Base-by-base conservation (phyloP, 1,140 invertebrate genomes). In the Archivesica marissinica region DNA sequence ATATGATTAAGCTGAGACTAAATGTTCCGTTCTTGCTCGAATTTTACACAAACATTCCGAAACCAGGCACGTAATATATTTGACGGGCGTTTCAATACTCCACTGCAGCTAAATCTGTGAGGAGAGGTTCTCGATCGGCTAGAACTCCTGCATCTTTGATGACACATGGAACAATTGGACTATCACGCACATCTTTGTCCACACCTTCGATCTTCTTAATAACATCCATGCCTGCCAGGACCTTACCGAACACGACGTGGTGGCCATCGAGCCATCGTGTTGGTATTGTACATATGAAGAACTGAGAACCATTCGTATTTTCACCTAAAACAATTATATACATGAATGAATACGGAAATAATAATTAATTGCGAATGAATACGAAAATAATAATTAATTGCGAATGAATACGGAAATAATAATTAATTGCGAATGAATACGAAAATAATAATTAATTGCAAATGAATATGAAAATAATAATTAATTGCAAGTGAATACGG, bases 251-350 rank as follows among this genome's bases (percentile, higher is more conserved):
- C 7, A 99, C 96, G 4, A 97, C 97, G 93, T 99, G 98, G 79
- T 97, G 95, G 23, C 97, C 97, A 95, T 99, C 98, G 41, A 99
- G 95, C 99, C 99, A 99, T 33, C 97, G 95, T 17, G 99, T 99
- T 90, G 97, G 38, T 30, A 88, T 84, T 15, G 89, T 85, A 0
- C 93, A 93, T 59, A 94, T 93, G 87, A 94, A 94, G 79, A 94
- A 94, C 86, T 94, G 93, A 25, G 92, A 93, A 20, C 93, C 93
- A 88, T 94, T 94, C 15, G 89, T 91, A 38, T 91, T 86, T 72
- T 80, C 74, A 50, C 90, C 90, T 91, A 66, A 68, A 74, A 75
- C 9, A 25, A 44, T 64, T 61, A 56, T 6, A 56, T 20, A 56
- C 20, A 7, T 56, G 28, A 6, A 56, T 56, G 20, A 50, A 50